Conservation (phyloP, 2,797 vertebrate genomes). For the Ibycter americanus region DNA sequence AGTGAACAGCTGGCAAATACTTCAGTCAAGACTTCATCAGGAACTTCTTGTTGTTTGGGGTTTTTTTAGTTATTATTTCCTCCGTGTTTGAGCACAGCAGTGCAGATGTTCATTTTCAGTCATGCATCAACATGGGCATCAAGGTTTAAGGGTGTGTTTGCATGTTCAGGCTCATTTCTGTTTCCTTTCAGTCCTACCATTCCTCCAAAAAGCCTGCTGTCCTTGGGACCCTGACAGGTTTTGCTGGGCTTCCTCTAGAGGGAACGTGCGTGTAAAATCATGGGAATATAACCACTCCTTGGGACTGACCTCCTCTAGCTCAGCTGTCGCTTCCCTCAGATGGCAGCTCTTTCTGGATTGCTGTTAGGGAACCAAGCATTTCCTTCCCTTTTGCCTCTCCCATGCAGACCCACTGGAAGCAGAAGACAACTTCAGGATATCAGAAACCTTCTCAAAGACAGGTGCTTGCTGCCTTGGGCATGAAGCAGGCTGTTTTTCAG, state of each 20-base stretch:
- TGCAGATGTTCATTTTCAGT: background rate
- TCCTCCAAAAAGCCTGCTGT: background rate
- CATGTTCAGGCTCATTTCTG: background rate
- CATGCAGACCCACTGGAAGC: background rate
- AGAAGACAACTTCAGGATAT: background rate
- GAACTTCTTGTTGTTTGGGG: background rate
- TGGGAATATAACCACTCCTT: background rate
- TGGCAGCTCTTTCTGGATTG: background rate
- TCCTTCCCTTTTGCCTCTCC: background rate
- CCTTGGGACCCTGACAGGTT: background rate
- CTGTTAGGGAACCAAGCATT: background rate
- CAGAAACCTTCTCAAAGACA: conserved; percentile 1
- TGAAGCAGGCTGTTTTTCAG: background rate
- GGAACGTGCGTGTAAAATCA: rapidly evolving
- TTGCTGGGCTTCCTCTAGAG: background rate
- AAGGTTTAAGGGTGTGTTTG: background rate
- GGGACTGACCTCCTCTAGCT: background rate
- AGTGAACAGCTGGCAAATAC: background rate
- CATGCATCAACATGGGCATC: background rate
- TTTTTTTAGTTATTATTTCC: background rate
- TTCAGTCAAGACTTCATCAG: background rate
- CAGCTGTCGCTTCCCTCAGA: background rate
- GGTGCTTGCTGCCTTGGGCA: background rate
- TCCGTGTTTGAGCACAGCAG: background rate
- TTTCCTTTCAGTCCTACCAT: background rate